phyloP scores from a whole-genome alignment of 2,113 vertebrate species.

The Python bivittatus region DNA sequence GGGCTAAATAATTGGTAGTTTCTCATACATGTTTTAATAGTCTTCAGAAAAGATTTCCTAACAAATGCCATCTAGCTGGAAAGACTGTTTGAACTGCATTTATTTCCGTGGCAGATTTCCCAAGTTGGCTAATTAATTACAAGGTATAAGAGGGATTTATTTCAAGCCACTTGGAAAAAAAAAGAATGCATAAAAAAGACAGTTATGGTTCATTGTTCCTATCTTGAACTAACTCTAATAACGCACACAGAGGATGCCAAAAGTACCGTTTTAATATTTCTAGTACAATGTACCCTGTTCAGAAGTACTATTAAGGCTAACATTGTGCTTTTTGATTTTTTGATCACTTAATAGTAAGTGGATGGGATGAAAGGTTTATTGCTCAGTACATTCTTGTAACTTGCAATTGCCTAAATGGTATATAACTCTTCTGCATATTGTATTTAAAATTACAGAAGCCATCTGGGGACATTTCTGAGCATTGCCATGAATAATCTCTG shows the following conservation, averaged over 20 bases:
- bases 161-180: slow-evolving; percentile 65
- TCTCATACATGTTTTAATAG: slow-evolving; percentile 83
- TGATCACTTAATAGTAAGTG: slow-evolving; percentile 23
- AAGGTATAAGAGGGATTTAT: slow-evolving; percentile 60
- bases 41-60: slow-evolving; percentile 72
- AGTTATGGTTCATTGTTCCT: slow-evolving; percentile 64
- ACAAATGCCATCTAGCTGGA: slow-evolving; percentile 74
- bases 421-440: not conserved
- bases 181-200: slow-evolving; percentile 34
- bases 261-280: slow-evolving; percentile 51
- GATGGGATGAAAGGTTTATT: slow-evolving; percentile 30
- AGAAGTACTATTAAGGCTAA: slow-evolving; percentile 35
- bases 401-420: slow-evolving; percentile 7
- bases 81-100: slow-evolving; percentile 78
- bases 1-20: slow-evolving; percentile 71
- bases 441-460: slow-evolving; percentile 32
- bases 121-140: slow-evolving; percentile 90
- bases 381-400: slow-evolving; percentile 11
- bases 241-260: slow-evolving; percentile 27
- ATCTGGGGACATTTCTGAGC: slow-evolving; percentile 30
- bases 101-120: slow-evolving; percentile 86
- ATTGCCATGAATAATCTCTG: slow-evolving; percentile 14
- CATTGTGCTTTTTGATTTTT: not conserved
- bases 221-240: slow-evolving; percentile 47
- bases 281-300: slow-evolving; percentile 27